These are phyloP conservation scores for Polietes domitor DNA, from an alignment of 2,888 invertebrate genomes.

Conservation along the genomic window DNA sequence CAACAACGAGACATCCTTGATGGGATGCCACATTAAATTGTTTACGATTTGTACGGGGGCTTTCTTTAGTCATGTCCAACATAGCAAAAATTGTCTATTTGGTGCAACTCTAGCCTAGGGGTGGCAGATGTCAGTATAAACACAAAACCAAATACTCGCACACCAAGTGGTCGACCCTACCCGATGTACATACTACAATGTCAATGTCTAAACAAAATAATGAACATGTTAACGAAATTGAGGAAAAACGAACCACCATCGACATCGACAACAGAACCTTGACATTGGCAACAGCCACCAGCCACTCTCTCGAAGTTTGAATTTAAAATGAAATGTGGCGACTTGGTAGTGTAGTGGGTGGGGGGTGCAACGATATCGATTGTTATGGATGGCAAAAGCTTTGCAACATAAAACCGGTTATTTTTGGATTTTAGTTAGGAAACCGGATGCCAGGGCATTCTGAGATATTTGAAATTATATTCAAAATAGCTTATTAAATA, in stretches of 20 bases:
- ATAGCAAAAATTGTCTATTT: neutral
- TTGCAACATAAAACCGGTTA: neutral
- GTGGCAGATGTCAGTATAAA: too few species aligned
- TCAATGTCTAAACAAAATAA: conserved; percentile 43
- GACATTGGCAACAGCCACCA: conserved; percentile 53
- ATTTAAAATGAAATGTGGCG: conserved; percentile 24
- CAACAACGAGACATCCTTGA: neutral
- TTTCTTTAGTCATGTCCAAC: neutral
- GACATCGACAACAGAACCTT: conserved; percentile 42
- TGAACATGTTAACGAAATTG: conserved; percentile 43
- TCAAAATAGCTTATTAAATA: too few species aligned
- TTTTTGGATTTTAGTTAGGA: too few species aligned
- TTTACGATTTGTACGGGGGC: neutral
- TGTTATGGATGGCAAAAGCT: too few species aligned
- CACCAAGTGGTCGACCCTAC: neutral
- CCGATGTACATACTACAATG: conserved; percentile 3
- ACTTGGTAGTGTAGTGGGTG: neutral
- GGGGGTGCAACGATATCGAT: neutral
- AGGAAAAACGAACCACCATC: neutral
- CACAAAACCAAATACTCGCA: too few species aligned
- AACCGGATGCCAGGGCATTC: too few species aligned
- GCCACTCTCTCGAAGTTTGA: conserved; percentile 24
- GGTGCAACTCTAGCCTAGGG: too few species aligned
- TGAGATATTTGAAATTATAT: too few species aligned
- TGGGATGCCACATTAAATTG: neutral